phyloP scores from a whole-genome alignment of 2,797 vertebrate species.

The Vespertilio murinus region DNA sequence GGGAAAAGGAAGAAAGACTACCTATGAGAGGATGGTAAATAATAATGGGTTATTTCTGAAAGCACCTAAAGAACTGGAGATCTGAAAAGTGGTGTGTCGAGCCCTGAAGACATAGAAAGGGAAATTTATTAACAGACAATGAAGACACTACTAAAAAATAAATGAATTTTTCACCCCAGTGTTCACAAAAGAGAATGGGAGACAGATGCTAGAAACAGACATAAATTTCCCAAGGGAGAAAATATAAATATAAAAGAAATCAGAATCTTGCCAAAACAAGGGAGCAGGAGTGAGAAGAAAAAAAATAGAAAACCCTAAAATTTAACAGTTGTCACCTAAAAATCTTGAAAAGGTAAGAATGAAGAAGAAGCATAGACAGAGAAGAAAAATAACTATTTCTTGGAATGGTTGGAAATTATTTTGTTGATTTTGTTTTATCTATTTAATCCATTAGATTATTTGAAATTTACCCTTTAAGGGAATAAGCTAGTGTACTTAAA shows the following conservation, averaged over 20 bases:
- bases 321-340: not conserved
- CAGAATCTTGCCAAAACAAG: conserved; percentile 68
- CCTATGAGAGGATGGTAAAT: conserved; percentile 57
- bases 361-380: not conserved
- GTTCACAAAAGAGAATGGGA: conserved; percentile 79
- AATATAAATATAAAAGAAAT: conserved; percentile 74
- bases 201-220: conserved; percentile 78
- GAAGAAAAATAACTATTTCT: not conserved
- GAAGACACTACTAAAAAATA: conserved; percentile 80
- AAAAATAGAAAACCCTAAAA: conserved; percentile 25
- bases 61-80: conserved; percentile 35
- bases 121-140: conserved; percentile 78
- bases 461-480: not conserved
- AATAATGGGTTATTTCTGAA: conserved; percentile 39
- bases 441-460: not conserved
- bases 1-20: conserved; percentile 19
- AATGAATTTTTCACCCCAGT: conserved; percentile 81
- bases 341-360: conserved; percentile 18
- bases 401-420: not conserved
- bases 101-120: conserved; percentile 45
- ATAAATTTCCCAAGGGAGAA: conserved; percentile 80
- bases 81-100: conserved; percentile 67
- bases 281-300: conserved; percentile 61
- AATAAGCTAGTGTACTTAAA: not conserved
- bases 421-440: not conserved